Evolutionary conservation across 1,140 invertebrate species (phyloP).

Genomic region (Brachionus rotundiformis): DNA sequence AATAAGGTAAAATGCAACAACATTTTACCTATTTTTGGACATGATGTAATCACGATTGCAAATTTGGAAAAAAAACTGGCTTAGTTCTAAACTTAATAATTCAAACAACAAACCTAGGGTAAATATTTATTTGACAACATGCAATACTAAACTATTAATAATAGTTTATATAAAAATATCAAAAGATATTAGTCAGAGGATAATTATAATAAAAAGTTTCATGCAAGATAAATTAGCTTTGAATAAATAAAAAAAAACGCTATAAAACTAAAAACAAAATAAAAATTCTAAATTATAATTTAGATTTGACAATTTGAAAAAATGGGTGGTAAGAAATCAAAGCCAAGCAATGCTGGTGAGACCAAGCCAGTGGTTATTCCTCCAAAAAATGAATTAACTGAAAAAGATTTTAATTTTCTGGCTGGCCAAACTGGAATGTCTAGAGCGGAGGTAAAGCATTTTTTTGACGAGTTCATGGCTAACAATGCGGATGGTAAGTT

Average conservation of each 20-base stretch:
- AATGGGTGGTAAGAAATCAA: background rate
- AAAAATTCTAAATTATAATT: background rate
- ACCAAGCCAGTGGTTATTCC: background rate
- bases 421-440: conserved; percentile 6
- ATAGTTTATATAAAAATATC: background rate
- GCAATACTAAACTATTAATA: background rate
- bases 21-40: background rate
- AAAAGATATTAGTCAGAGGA: background rate
- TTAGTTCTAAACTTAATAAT: too few relatives aligned
- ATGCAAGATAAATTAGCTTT: background rate
- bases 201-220: background rate
- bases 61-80: background rate
- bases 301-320: background rate
- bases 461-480: conserved; percentile 28
- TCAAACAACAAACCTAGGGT: background rate
- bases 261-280: background rate
- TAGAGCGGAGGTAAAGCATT: background rate
- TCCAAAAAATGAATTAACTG: background rate
- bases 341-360: background rate
- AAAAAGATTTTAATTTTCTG: background rate
- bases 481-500: conserved; percentile 35
- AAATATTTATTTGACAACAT: background rate
- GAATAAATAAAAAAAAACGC: background rate
- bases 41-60: background rate
- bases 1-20: too few relatives aligned